Evolutionary conservation across 2,888 invertebrate species (phyloP).

Genomic region (Epinotia demarniana): DNA sequence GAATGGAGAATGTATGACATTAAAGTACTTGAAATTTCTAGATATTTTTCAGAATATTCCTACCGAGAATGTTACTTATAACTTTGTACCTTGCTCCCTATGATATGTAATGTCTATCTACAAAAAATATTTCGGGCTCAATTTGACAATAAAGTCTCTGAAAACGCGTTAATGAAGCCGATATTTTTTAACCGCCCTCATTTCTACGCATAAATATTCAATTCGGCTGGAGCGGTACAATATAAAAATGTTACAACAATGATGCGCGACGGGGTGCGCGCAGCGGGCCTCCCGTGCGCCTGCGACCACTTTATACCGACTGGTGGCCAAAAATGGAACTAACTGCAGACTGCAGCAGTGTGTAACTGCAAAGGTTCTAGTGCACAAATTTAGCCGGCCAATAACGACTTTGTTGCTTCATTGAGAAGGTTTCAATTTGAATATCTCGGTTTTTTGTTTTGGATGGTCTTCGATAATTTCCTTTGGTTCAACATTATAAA

Average conservation of each 20-base stretch:
- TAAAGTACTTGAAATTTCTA: no score
- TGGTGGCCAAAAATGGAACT: constrained; percentile 31
- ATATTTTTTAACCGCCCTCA: constrained; percentile 23
- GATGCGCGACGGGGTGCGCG: constrained; percentile 66
- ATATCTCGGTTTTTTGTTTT: not conserved
- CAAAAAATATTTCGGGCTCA: not conserved
- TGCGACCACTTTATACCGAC: constrained; percentile 52
- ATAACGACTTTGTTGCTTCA: not conserved
- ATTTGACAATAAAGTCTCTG: not conserved
- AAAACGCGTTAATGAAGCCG: constrained; percentile 9
- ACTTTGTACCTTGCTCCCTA: not conserved
- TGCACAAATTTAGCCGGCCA: not conserved
- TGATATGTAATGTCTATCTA: not conserved
- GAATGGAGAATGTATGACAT: no score
- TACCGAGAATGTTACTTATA: no score
- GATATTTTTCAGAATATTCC: no score
- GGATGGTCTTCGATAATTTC: not conserved
- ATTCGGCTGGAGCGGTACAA: constrained; percentile 9
- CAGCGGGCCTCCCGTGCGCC: constrained; percentile 66
- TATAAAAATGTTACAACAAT: constrained; percentile 49
- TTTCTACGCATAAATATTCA: constrained; percentile 38
- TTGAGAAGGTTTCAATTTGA: not conserved
- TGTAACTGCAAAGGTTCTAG: not conserved
- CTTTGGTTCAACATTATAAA: not conserved
- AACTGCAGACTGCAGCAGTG: not conserved